Conservation (phyloP, 2,113 vertebrate genomes). For the Probosciger aterrimus region DNA sequence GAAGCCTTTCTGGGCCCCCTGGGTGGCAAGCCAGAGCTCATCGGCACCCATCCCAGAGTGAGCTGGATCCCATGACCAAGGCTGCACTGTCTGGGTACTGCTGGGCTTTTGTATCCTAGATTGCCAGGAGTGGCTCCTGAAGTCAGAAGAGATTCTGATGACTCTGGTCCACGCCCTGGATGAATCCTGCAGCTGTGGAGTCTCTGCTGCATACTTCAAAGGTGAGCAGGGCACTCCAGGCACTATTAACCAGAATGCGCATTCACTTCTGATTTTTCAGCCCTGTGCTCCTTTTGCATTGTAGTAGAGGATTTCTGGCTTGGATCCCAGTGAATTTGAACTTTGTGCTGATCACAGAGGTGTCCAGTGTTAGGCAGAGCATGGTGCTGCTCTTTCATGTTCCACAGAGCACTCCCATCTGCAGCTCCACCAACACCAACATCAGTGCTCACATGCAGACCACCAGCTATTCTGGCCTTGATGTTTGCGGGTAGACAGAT, state of each 20-base stretch:
- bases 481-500: not conserved
- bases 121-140: not conserved
- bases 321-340: not conserved
- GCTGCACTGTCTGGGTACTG: not conserved
- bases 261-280: not conserved
- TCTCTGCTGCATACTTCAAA: slow-evolving; percentile 31
- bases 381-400: not conserved
- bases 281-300: not conserved
- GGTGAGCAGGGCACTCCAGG: not conserved
- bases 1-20: not conserved
- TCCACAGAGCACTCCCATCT: not conserved
- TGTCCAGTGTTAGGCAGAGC: not conserved
- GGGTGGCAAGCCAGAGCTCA: not conserved
- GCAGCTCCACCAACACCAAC: not conserved
- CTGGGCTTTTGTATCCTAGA: not conserved
- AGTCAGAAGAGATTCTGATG: not conserved
- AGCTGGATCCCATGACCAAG: not conserved
- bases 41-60: not conserved
- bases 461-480: not conserved
- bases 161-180: not conserved
- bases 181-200: not conserved
- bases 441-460: not conserved
- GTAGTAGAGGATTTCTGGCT: not conserved
- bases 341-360: not conserved
- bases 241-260: no score